Base-by-base conservation (phyloP, 2,888 invertebrate species). In the Deroplatys truncata region DNA sequence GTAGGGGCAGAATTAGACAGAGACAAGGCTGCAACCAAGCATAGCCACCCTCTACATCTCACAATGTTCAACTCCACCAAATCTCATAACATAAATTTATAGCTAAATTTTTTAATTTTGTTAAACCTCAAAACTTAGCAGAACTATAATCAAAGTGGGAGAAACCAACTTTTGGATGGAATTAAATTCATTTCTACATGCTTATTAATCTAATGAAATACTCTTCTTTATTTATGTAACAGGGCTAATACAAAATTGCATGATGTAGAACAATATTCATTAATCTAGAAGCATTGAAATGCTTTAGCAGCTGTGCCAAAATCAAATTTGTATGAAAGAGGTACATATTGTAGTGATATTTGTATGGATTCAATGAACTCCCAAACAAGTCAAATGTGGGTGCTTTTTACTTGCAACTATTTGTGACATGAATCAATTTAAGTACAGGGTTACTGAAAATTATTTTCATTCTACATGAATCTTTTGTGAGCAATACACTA, bases 21-120 rank as follows among this genome's bases (percentile, higher is more conserved):
- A 88, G 88, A 83, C 84, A 90, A 90, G 90, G 90, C 90, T 87
- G 85, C 43, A 89, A 89, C 43, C 85, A 90, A 90, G 88, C 85
- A 88, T 86, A 86, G 86, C 31, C 82, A 82, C 86, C 82, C 86
- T 82, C 84, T 49, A 89, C 85, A 83, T 87, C 87, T 87, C 87
- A 87, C 82, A 82, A 87, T 83, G n/a, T 56, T 83, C 87, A 87
- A 87, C 87, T 82, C 83, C 84, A 84, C 16, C 28, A 84, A 84
- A 28, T 25, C 84, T 84, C 56, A 72, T 72, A 72, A 72, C 56
- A 72, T 72, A 72, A 56, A 72, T 72, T 72, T 72, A 72, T 25
- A 72, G 20, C 7, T 72, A 72, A 72, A 16, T 20, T 72, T 72
- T 7, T 72, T 7, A 72, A 72, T 72, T 2, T 72, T 72, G 56